phyloP scores from a whole-genome alignment of 2,113 vertebrate species.

The Oenanthe melanoleuca region DNA sequence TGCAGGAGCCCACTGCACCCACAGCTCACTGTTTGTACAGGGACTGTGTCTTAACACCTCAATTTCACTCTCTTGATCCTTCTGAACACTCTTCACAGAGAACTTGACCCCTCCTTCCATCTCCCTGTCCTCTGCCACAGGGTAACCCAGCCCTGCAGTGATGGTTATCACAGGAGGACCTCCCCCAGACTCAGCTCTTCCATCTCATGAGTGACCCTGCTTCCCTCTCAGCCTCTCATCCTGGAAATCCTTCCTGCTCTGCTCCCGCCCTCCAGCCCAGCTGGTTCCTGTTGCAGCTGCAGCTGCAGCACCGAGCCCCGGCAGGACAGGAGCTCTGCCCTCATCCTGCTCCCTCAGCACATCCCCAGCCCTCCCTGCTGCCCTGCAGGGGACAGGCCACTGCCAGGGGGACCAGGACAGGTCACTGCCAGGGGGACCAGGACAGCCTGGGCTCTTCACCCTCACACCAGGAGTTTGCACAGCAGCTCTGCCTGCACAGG shows the following conservation, averaged over 20 bases:
- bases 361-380: neutral
- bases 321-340: neutral
- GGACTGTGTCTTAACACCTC: neutral
- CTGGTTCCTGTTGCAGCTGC: conserved; percentile 10
- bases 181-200: neutral
- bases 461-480: neutral
- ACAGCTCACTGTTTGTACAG: neutral
- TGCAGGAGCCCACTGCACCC: neutral
- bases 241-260: neutral
- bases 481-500: neutral
- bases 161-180: neutral
- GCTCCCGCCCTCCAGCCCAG: neutral
- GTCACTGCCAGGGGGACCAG: neutral
- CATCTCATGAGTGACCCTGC: neutral
- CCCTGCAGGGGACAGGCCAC: neutral
- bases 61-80: neutral
- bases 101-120: neutral
- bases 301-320: neutral
- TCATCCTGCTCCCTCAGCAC: neutral
- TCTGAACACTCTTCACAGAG: neutral
- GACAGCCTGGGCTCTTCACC: neutral
- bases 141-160: neutral
- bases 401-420: neutral
- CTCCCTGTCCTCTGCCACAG: rapidly evolving
- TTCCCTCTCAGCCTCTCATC: neutral